These are phyloP conservation scores for Apostichopus japonicus DNA, from an alignment of 35 echinoderm and acorn worm species.

Conservation along the genomic window DNA sequence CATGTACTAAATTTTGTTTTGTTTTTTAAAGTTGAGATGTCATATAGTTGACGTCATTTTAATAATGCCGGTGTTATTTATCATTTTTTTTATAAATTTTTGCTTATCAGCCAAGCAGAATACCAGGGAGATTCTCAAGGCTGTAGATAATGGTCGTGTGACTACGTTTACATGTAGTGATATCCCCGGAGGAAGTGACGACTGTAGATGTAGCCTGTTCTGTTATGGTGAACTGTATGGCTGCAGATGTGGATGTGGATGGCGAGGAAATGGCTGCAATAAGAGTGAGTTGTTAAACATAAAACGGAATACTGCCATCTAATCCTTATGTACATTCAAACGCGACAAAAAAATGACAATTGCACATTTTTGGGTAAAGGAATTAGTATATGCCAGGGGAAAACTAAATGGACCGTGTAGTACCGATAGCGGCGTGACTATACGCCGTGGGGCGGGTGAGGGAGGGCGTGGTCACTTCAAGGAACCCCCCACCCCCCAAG, in stretches of 20 bases:
- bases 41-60: neutral
- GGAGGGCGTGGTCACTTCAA: too few species aligned
- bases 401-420: too few species aligned
- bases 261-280: neutral
- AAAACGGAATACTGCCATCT: too few species aligned
- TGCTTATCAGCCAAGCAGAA: neutral
- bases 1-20: too few species aligned
- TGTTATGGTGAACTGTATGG: constrained; percentile 1
- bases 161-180: neutral
- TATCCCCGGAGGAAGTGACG: neutral
- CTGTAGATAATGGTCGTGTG: neutral
- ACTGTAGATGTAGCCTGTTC: constrained; percentile 8
- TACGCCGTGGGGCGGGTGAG: too few species aligned
- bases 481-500: too few species aligned
- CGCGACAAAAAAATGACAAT: too few species aligned
- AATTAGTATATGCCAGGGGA: too few species aligned
- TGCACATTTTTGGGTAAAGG: too few species aligned
- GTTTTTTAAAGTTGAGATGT: too few species aligned
- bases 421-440: too few species aligned
- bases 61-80: neutral
- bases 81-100: neutral
- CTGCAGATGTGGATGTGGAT: constrained; percentile 13
- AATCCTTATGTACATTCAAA: too few species aligned
- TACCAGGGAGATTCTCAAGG: neutral
- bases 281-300: neutral